Evolutionary conservation across 2,797 vertebrate species (phyloP), one percentile per base, ranked within the genome.

Genomic region (Todus mexicanus): DNA sequence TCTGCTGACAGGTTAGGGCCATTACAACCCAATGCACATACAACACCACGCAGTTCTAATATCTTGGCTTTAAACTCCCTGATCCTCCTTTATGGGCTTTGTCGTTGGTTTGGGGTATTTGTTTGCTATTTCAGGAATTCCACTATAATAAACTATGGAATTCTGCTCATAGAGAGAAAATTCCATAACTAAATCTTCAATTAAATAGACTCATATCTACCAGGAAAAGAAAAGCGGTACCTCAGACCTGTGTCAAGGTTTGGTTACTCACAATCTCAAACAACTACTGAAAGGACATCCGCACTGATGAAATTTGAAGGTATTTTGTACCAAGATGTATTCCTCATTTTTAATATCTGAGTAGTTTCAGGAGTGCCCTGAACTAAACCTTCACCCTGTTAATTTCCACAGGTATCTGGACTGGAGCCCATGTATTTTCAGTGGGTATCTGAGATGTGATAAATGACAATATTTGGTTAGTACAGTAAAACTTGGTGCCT

Each of bases 121-220:
- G 87, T 56, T 59, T 51, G 79, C 56, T 96, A 91, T 95, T 91
- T 93, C 93, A 94, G 79, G 93, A 93, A 95, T 96, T 92, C 89
- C 78, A 75, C 56, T 86, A 71, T 51, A 96, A 96, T 96, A 93
- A 94, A 96, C 66, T 84, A 71, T 1, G 89, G 92, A 96, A 97
- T 95, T 83, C 82, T 81, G 70, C 59, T 95, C 61, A 76, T 48
- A 82, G n/a, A 86, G 29, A 84, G 51, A 80, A 81, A 90, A 95
- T 65, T 82, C 89, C 80, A 48, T 51, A 82, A 74, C 79, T 92
- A 85, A 86, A 84, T 69, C 88, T 93, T 51, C 94, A 95, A 92
- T 85, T 95, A 92, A 85, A 38, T 50, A 68, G 38, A 56, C 64
- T 96, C 68, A 64, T 93, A 82, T 85, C 64, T 57, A 91, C 43